Evolutionary conservation across 2,888 invertebrate genomes (phyloP), one percentile per base, ranked within the genome.

Genomic region (Macaria notata): DNA sequence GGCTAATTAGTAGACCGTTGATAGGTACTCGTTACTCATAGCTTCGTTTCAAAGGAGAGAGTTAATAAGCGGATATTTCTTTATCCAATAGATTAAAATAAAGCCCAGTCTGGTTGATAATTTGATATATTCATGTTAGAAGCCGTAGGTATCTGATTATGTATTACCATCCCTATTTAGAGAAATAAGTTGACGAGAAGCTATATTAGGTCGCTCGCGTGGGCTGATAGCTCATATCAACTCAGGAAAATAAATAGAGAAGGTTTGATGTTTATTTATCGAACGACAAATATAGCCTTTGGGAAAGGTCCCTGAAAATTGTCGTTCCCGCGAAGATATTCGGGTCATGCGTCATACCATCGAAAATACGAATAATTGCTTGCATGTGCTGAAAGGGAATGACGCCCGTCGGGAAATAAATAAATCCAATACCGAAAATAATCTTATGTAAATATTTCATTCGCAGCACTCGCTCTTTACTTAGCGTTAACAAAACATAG

Each of bases 401-500:
- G 84, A 87, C 83, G 86, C 75, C 62, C 71, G 79, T 70, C 65
- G 76, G 69, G 78, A 79, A 82, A 83, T 86, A 85, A 83, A 88
- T 86, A 86, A 79, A 75, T 77, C 70, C 72, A 54, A 69, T 71
- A 69, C 77, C 76, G 63, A 84, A 87, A 86, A 88, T 86, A 88
- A 85, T 81, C 79, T 81, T 77, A 78, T 69, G 78, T 83, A 86
- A 88, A 88, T 86, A 89, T 79, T 75, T 83, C 74, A 77, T 76
- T 79, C 78, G 65, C 75, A 73, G 70, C 75, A 75, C 72, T 76
- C 76, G 71, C 64, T 80, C 84, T 83, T 86, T 78, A 81, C 82
- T 84, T 83, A 79, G 81, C 79, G 76, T 79, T 83, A 84, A 78
- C 80, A 84, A 84, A 87, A 86, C 77, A 84, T 78, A 84, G 81